Evolutionary conservation across 2,888 invertebrate genomes (phyloP), one percentile per base, ranked within the genome.

Genomic region (Sarcophaga caerulescens): DNA sequence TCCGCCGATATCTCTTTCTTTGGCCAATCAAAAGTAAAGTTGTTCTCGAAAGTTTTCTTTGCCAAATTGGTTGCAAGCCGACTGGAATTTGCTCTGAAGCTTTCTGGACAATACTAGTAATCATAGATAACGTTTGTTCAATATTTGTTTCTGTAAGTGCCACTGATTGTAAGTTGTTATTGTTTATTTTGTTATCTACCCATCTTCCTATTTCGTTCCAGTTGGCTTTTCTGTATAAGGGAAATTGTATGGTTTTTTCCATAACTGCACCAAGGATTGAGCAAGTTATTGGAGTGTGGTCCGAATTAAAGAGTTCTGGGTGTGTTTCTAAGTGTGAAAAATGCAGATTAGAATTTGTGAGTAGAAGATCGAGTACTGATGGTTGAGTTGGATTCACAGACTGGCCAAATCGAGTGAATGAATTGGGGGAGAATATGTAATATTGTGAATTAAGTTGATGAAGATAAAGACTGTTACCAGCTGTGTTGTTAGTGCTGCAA

Each of bases 261-360:
- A n/a, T 4, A 23, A 70, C 4, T 1, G 57, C 45, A 14, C 74
- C 62, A 5, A 17, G 14, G 2, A 81, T 19, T 25, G 5, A 25
- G 17, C 68, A 74, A 5, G 74, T 62, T 47, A 79, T 68, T 35
- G 81, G 81, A n/a, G 35, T 35, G 52, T 81, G 74, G 12, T 81
- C 81, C 25, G 81, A 81, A 44, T 21, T 19, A 8, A 81, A 23
- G 5, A 59, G 10, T 21, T 21, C n/a, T 6, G 75, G 65, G 47
- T 71, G 76, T 0, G 81, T 71, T 59, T 75, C 21, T 10, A 73
- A 14, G 45, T 25, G 21, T 12, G 73, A 76, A 57, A 81, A n/a
- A 1, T 57, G 17, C 62, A 76, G 14, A 11, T 14, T 70, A 3
- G 75, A 63, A 23, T 75, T 81, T 23, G 23, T 23, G 23, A 23